A percentile compares a stretch with the other conserved stretches of the same genome.
Conservation (phyloP, 2,888 invertebrate genomes). For the Cremastinae sp. region DNA sequence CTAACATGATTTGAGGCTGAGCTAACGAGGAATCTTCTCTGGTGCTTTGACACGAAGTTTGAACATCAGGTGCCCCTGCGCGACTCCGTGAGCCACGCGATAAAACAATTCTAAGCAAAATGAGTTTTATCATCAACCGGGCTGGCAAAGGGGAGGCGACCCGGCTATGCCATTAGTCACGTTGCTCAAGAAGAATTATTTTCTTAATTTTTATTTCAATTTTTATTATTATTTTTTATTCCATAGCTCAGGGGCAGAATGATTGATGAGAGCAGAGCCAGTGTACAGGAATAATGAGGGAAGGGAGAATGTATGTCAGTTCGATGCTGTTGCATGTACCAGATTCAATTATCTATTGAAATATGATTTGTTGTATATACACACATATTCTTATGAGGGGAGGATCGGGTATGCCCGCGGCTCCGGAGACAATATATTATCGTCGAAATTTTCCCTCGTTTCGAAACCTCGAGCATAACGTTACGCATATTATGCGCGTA, state of each 20-base stretch:
- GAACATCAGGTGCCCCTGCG: conserved; percentile 41
- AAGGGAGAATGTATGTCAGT: conserved; percentile 50
- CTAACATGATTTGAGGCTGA: too few species aligned
- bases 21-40: neutral
- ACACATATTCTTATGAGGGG: conserved; percentile 39
- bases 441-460: conserved; percentile 32
- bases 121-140: conserved; percentile 53
- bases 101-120: conserved; percentile 59
- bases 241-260: conserved; percentile 26
- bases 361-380: conserved; percentile 51
- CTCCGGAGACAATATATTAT: conserved; percentile 53
- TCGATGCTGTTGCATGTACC: conserved; percentile 38
- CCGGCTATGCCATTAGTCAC: conserved; percentile 54
- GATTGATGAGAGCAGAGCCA: conserved; percentile 45
- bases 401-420: conserved; percentile 1
- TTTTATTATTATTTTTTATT: conserved; percentile 9
- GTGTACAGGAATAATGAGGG: conserved; percentile 40
- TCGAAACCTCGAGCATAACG: conserved; percentile 29
- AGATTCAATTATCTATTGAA: conserved; percentile 60
- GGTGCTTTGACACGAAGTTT: conserved; percentile 32
- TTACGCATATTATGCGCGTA: conserved; percentile 40
- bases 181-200: conserved; percentile 48
- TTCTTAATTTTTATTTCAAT: conserved; percentile 33
- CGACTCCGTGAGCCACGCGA: conserved; percentile 56
- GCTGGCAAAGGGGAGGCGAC: neutral